phyloP scores from a whole-genome alignment of 2,888 invertebrate genomes.

The Perdita meconis region DNA sequence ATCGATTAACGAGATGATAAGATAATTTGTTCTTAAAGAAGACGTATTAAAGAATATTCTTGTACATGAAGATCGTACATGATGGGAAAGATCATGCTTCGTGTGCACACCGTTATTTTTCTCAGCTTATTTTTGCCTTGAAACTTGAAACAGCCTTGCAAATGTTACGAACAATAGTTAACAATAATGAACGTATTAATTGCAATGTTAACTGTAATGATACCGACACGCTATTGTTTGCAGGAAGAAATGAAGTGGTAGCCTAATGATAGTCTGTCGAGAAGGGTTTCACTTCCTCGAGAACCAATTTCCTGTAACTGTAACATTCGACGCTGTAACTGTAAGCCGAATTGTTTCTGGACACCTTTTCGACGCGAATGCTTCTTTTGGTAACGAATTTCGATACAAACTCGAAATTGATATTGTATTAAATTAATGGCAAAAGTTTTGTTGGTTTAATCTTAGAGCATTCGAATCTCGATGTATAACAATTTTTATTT shows the following conservation, averaged over 20 bases:
- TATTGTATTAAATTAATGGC: no score
- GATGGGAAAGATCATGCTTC: background rate
- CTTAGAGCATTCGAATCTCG: no score
- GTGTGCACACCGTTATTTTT: conserved; percentile 4
- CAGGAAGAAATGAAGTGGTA: conserved; percentile 36
- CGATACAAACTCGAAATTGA: background rate
- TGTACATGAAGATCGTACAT: background rate
- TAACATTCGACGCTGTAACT: conserved; percentile 26
- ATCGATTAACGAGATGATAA: conserved; percentile 1
- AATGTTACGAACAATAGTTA: background rate
- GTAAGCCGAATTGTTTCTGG: conserved; percentile 7
- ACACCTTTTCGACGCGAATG: background rate
- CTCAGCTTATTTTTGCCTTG: background rate
- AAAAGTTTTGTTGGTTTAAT: no score
- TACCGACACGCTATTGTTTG: conserved; percentile 35
- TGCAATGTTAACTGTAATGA: conserved; percentile 28
- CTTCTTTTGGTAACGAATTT: background rate
- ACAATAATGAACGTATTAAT: conserved; percentile 22
- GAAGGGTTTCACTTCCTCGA: conserved; percentile 62
- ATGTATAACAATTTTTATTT: no score
- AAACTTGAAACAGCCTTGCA: background rate
- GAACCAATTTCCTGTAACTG: conserved; percentile 58
- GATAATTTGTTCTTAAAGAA: background rate
- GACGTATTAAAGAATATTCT: background rate
- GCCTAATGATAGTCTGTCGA: conserved; percentile 48